These are phyloP conservation scores for Tolypeutes matacus DNA, from an alignment of 2,797 vertebrate genomes.

Conservation along the genomic window DNA sequence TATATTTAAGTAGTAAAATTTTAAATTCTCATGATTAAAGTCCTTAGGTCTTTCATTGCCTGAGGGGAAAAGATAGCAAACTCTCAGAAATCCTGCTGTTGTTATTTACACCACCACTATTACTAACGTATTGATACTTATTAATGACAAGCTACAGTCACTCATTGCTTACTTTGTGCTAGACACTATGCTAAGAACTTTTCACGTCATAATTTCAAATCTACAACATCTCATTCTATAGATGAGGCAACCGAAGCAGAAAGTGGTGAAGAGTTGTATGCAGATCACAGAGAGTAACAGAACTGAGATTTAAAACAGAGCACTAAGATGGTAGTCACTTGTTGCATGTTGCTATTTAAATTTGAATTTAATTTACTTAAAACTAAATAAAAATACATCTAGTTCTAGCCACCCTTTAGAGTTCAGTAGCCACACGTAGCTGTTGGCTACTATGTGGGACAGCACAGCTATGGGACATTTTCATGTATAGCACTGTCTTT, in stretches of 20 bases:
- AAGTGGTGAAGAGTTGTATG: not conserved
- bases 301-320: not conserved
- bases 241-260: not conserved
- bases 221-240: not conserved
- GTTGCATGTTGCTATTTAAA: not conserved
- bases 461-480: not conserved
- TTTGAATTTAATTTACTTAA: conserved; percentile 15
- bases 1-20: not conserved
- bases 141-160: not conserved
- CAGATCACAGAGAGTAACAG: not conserved
- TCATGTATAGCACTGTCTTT: not conserved
- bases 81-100: not conserved
- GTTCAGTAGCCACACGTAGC: not conserved
- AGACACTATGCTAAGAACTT: not conserved
- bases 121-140: not conserved
- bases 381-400: not conserved
- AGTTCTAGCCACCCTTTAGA: not conserved
- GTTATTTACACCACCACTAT: not conserved
- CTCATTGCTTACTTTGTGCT: not conserved
- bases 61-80: not conserved
- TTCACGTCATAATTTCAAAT: not conserved
- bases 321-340: not conserved
- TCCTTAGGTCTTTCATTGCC: not conserved
- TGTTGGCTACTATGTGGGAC: not conserved
- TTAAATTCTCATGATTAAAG: not conserved